A percentile compares a stretch with the other conserved stretches of the same genome.
These are phyloP conservation scores for Lycocerus yunnanus DNA, from an alignment of 2,888 invertebrate genomes.

Conservation along the genomic window DNA sequence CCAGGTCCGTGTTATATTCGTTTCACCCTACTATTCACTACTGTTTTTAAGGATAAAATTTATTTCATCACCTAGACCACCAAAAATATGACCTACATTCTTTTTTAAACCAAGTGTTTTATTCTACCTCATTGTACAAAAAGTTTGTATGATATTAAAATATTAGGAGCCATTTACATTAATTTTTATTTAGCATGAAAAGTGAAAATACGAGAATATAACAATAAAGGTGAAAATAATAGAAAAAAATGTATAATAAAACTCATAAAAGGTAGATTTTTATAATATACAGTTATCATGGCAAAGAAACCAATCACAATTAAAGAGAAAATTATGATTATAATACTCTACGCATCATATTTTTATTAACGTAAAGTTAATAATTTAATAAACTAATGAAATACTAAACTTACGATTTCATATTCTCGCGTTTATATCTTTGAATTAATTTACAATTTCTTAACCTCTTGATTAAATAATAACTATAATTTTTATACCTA, in stretches of 20 bases:
- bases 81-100: conserved; percentile 23
- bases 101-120: conserved; percentile 18
- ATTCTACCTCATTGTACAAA: conserved; percentile 6
- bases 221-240: not conserved
- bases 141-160: conserved; percentile 1
- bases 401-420: no score
- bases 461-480: not conserved
- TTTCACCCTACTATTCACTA: conserved; percentile 27
- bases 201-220: not conserved
- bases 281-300: fast-evolving
- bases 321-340: not conserved
- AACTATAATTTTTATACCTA: not conserved
- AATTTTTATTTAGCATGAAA: not conserved
- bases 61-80: conserved; percentile 22
- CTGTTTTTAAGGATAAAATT: conserved; percentile 21
- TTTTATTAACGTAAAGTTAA: not conserved
- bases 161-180: not conserved
- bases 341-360: no score
- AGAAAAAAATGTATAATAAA: not conserved
- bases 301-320: not conserved
- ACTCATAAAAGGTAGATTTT: not conserved
- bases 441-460: not conserved
- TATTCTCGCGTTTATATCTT: not conserved
- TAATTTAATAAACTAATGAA: not conserved
- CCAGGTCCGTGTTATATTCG: conserved; percentile 27